These are phyloP conservation scores for Tokudaia muenninki DNA, from an alignment of 2,797 vertebrate genomes.

Conservation along the genomic window DNA sequence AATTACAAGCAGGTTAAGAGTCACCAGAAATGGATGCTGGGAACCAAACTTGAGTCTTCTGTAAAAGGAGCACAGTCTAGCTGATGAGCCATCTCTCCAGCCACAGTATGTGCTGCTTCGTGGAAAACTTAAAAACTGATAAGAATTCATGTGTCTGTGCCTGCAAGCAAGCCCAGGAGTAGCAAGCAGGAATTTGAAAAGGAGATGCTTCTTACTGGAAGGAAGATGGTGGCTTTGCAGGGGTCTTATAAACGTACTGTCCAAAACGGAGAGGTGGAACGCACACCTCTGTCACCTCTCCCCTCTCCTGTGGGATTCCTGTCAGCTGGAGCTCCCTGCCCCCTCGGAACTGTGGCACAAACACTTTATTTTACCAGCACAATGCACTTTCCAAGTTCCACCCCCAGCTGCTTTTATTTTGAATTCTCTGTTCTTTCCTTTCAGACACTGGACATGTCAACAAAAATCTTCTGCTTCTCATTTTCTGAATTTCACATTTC, in stretches of 20 bases:
- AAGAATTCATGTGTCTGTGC: background rate
- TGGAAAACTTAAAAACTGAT: slow-evolving; percentile 19
- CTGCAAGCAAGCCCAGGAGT: background rate
- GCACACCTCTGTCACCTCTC: slow-evolving; percentile 65
- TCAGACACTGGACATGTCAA: slow-evolving; percentile 76
- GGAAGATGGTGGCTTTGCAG: slow-evolving; percentile 71
- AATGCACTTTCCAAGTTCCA: slow-evolving; percentile 83
- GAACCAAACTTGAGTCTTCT: background rate
- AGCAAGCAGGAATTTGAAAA: slow-evolving; percentile 57
- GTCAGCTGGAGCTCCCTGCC: slow-evolving; percentile 79
- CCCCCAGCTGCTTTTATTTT: slow-evolving; percentile 75
- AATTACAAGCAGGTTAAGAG: background rate
- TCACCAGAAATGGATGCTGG: background rate
- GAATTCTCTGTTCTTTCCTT: slow-evolving; percentile 80
- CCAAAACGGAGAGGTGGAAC: slow-evolving; percentile 77
- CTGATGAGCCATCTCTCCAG: background rate
- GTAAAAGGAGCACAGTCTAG: background rate
- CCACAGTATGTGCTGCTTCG: background rate
- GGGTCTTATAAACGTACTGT: slow-evolving; percentile 55
- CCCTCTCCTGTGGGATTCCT: slow-evolving; percentile 69
- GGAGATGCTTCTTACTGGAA: slow-evolving; percentile 65
- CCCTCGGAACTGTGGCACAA: slow-evolving; percentile 73
- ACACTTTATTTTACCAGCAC: slow-evolving; percentile 84
- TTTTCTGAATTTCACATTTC: slow-evolving; percentile 81
- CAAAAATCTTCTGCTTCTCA: slow-evolving; percentile 79